Evolutionary conservation across 2,113 vertebrate genomes (phyloP).

Genomic region (Peromyscus polionotus): DNA sequence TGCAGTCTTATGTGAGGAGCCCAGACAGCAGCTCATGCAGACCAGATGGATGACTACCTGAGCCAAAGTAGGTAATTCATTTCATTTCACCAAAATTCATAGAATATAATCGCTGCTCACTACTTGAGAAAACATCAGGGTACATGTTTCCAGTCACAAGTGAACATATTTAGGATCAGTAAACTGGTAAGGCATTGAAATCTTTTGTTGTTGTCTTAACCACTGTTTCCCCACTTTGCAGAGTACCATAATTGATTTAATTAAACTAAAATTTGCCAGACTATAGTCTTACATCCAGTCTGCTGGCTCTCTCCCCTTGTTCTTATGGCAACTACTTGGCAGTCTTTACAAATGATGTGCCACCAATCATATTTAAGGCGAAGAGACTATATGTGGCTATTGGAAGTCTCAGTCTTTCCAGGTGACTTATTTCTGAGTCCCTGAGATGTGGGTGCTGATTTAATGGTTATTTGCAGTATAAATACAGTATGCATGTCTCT

Average conservation of each 20-base stretch:
- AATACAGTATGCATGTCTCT: not conserved
- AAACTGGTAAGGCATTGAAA: not conserved
- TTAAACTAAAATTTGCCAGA: not conserved
- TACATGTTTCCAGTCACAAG: not conserved
- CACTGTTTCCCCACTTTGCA: not conserved
- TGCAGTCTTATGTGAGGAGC: not conserved
- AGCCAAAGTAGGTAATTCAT: not conserved
- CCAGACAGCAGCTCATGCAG: not conserved
- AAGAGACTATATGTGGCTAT: not conserved
- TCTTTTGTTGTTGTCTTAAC: no score
- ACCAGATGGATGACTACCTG: fast-evolving
- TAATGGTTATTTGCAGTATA: no score
- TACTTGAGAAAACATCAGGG: not conserved
- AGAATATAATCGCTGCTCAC: not conserved
- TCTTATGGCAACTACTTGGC: not conserved
- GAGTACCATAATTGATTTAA: not conserved
- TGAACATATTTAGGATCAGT: not conserved
- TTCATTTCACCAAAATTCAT: not conserved
- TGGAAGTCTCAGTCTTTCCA: not conserved
- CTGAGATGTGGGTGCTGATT: not conserved
- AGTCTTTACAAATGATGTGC: not conserved
- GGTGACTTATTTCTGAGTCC: not conserved
- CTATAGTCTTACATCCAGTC: not conserved
- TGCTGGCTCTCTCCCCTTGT: not conserved
- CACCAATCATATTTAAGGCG: not conserved